A percentile compares a stretch with the other conserved stretches of the same genome.
Conservation (phyloP, 2,797 vertebrate species). For the Propithecus perrieri region DNA sequence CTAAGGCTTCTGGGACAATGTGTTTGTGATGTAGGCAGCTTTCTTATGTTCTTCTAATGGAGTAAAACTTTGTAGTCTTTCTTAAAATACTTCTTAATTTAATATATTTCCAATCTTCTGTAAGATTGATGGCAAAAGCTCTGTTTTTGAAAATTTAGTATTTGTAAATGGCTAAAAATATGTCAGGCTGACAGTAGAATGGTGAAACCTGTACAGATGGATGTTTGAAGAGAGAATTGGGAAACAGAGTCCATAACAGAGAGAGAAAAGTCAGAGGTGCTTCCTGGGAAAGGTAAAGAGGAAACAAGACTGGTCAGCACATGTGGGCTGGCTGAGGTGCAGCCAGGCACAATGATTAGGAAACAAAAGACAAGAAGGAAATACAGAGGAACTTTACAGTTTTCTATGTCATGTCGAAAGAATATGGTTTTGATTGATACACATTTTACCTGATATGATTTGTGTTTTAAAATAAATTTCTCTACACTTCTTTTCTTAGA, state of each 20-base stretch:
- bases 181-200: not conserved
- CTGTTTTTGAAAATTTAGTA: not conserved
- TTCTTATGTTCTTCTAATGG: not conserved
- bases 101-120: not conserved
- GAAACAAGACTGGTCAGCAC: rapidly evolving
- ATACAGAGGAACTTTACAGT: not conserved
- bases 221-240: not conserved
- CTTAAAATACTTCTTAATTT: not conserved
- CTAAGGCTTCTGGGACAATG: not conserved
- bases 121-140: not conserved
- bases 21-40: not conserved
- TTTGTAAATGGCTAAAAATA: not conserved
- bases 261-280: not conserved
- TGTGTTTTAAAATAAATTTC: not conserved
- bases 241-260: not conserved
- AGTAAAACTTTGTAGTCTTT: not conserved
- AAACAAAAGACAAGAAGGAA: not conserved
- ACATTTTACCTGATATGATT: not conserved
- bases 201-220: not conserved
- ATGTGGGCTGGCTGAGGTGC: not conserved
- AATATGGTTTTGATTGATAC: not conserved
- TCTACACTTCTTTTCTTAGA: not conserved
- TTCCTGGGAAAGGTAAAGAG: not conserved
- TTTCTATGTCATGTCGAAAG: not conserved
- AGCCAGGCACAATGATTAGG: not conserved